Conservation (phyloP, 1,140 invertebrate genomes). For the Macrotrachela quadricornifera region DNA sequence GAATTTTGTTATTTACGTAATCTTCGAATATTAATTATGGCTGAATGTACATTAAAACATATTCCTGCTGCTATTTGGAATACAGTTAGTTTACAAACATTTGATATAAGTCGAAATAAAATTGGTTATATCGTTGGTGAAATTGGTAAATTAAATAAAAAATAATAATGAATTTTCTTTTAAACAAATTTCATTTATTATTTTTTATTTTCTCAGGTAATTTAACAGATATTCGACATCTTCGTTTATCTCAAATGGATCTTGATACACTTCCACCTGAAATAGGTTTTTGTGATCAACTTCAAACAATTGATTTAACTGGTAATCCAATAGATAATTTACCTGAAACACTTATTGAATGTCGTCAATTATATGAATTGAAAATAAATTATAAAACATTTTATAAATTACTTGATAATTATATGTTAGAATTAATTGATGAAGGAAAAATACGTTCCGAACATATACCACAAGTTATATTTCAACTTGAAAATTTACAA, state of each 20-base stretch:
- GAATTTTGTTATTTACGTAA: slow-evolving; percentile 18
- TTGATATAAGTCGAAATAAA: slow-evolving; percentile 26
- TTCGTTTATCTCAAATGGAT: slow-evolving; percentile 26
- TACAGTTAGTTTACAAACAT: slow-evolving; percentile 14
- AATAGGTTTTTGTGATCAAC: slow-evolving; percentile 26
- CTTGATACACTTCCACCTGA: slow-evolving; percentile 25
- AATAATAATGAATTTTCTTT: too few relatives aligned
- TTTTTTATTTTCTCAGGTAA: slow-evolving; percentile 9
- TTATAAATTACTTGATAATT: slow-evolving; percentile 19
- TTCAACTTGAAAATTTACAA: slow-evolving; percentile 23
- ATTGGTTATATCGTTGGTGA: slow-evolving; percentile 23
- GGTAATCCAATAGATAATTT: slow-evolving; percentile 27
- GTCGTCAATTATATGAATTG: slow-evolving; percentile 19
- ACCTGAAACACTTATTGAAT: slow-evolving; percentile 24
- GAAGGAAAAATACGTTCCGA: slow-evolving; percentile 28
- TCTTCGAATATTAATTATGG: slow-evolving; percentile 20
- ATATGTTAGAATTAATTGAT: slow-evolving; percentile 21
- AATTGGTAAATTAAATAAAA: slow-evolving; percentile 11
- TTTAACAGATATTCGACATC: slow-evolving; percentile 16
- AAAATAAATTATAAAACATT: slow-evolving; percentile 25
- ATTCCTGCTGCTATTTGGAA: slow-evolving; percentile 26
- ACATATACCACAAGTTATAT: slow-evolving; percentile 26
- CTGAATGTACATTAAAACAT: slow-evolving; percentile 26
- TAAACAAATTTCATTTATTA: too few relatives aligned
- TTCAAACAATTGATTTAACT: slow-evolving; percentile 24